Base-by-base conservation (phyloP, 2,113 vertebrate species). In the Cyprinus carpio region DNA sequence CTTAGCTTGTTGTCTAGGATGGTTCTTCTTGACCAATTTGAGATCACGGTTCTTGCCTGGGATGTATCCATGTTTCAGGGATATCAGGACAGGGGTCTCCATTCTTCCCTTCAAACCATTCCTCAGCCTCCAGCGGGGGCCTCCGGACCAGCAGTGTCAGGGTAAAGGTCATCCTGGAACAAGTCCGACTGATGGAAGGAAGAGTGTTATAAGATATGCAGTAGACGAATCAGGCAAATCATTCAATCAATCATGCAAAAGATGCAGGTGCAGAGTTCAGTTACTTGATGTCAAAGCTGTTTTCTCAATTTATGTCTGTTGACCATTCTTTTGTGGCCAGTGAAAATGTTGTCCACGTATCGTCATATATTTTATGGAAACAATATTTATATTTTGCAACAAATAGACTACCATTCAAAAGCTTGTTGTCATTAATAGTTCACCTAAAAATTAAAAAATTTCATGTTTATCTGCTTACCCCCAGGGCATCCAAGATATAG, bases 81-180 rank as follows among this genome's bases (percentile, higher is more conserved):
- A 99, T 92, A 99, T 97, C 86, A 96, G 96, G 64, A 98, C 89
- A 0, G 97, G 98, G 1, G n/a, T 98, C 96, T 0, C 96, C 97
- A 0, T 97, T 96, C 92, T 96, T 97, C 29, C 98, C 98, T 0
- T 98, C 97, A 58, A 98, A 97, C 98, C 98, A 99, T 2, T 99
- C 98, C 87, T 99, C 97, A 0, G 97, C 97, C 89, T 99, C 98
- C 89, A 99, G 89, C n/a, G 0, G 96, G 93, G 0, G 96, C 95
- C 23, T 99, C 98, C 0, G 97, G 97, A 37, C 98, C 98, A 0
- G 97, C 95, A 0, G 98, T 99, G 89, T 99, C 97, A 0, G 98
- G 98, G 90, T 99, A 99, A 90, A 99, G 92, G 88, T 99, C 98
- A 0, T 99, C 98, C 90, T 99, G 98, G 93, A 99, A 99, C 84